Evolutionary conservation across 1,140 invertebrate genomes (phyloP), one percentile per base, ranked within the genome.

Genomic region (Aradophagus sp.): DNA sequence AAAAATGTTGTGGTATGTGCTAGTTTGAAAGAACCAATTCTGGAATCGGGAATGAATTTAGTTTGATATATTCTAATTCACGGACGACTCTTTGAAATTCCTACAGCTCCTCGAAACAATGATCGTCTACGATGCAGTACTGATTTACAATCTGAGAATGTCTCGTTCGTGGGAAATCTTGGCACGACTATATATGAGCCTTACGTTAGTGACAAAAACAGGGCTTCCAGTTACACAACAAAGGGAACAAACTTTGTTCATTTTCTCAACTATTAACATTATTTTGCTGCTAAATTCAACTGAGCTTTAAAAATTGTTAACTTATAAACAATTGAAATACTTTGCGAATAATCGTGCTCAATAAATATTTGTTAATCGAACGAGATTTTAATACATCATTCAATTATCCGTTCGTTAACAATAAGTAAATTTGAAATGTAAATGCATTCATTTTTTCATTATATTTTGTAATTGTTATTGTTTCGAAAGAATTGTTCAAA

Each of bases 131-230:
- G 44, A 67, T 66, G 71, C 65, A 45, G 63, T 65, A 67, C 73
- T 76, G 76, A 78, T 74, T 75, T 75, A 75, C 70, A 73, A 75
- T 74, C 69, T 76, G 74, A 76, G 76, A 77, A 76, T 76, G 66
- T 74, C 67, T 72, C 67, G 74, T 53, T 75, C 72, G 75, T 76
- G 74, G 70, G 74, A 76, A 77, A 77, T 77, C 71, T 58, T 67
- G 70, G 70, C 56, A 48, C 58, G 52, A 63, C 70, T 73, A 73
- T n/a, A n/a, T n/a, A n/a, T 73, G 70, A 73, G 50, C 65, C 69
- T 55, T 73, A 16, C 52, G 70, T 41, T 56, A 35, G 39, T 73
- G 70, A 73, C n/a, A 73, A 73, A 73, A 67, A 65, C 62, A 17
- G 58, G 50, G 70, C 63, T 73, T 73, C 70, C 70, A 63, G 38